Conservation (phyloP, 1,140 invertebrate genomes). For the Zaprionus africanus region DNA sequence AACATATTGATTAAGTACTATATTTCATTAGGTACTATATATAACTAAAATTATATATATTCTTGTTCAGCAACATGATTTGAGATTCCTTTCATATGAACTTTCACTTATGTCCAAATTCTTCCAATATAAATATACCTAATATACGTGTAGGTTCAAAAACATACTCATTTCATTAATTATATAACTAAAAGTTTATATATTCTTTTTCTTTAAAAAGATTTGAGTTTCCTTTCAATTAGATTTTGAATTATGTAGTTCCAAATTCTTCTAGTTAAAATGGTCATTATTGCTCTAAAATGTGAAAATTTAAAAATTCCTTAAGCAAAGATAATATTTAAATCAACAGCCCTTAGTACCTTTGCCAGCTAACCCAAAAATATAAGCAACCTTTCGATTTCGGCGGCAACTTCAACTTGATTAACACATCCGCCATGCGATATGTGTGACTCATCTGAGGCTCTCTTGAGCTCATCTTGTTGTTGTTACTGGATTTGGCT, state of each 20-base stretch:
- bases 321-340: neutral
- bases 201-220: neutral
- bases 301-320: neutral
- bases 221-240: neutral
- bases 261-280: no score
- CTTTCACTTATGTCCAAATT: no score
- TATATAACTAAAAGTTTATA: neutral
- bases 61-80: no score
- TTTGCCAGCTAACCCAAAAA: neutral
- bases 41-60: no score
- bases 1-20: no score
- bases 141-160: neutral
- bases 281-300: neutral
- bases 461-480: conserved; percentile 17
- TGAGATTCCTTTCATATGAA: no score
- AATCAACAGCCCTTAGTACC: neutral
- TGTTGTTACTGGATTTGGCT: conserved; percentile 22
- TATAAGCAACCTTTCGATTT: neutral
- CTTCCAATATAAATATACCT: neutral
- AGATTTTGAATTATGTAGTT: no score
- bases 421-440: conserved; percentile 15
- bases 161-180: neutral
- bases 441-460: conserved; percentile 17
- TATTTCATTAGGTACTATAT: no score
- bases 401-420: conserved; percentile 5